Conservation (phyloP, 1,140 invertebrate species). For the Cotesia glomerata region DNA sequence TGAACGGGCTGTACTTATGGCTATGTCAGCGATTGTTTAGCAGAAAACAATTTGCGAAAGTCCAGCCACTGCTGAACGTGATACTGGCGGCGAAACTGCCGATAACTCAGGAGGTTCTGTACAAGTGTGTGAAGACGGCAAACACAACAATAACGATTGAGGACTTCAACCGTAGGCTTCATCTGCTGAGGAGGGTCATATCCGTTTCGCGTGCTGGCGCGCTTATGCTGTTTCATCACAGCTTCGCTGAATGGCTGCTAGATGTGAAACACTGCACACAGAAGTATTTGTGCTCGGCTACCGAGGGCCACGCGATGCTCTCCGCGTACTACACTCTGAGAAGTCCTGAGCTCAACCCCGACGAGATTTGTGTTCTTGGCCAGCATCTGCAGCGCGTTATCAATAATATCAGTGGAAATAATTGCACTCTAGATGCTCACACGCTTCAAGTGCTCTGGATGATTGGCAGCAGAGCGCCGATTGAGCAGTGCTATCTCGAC, state of each 20-base stretch:
- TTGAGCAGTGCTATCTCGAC: slow-evolving; percentile 70
- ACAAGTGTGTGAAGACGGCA: slow-evolving; percentile 81
- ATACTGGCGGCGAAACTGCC: slow-evolving; percentile 86
- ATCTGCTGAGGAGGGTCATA: slow-evolving; percentile 78
- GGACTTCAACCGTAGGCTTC: slow-evolving; percentile 83
- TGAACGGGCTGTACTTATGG: slow-evolving; percentile 95
- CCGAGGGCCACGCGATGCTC: slow-evolving; percentile 87
- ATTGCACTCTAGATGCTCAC: slow-evolving; percentile 65
- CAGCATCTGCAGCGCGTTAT: slow-evolving; percentile 58
- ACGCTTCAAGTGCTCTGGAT: slow-evolving; percentile 73
- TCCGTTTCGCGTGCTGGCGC: slow-evolving; percentile 70
- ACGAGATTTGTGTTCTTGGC: slow-evolving; percentile 58
- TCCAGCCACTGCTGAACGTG: slow-evolving; percentile 84
- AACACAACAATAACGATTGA: slow-evolving; percentile 80
- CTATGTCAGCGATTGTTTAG: slow-evolving; percentile 91
- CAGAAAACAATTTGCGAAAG: slow-evolving; percentile 86
- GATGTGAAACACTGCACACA: slow-evolving; percentile 97
- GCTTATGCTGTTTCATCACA: slow-evolving; percentile 85
- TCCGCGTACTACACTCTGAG: slow-evolving; percentile 81
- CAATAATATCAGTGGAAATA: slow-evolving; percentile 37
- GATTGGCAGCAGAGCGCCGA: slow-evolving; percentile 69
- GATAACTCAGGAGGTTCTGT: slow-evolving; percentile 80
- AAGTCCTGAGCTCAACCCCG: slow-evolving; percentile 63
- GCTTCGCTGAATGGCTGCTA: slow-evolving; percentile 91
- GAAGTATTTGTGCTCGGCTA: slow-evolving; percentile 87